Evolutionary conservation across 2,113 vertebrate species (phyloP).

Genomic region (Aspiorhynchus laticeps): DNA sequence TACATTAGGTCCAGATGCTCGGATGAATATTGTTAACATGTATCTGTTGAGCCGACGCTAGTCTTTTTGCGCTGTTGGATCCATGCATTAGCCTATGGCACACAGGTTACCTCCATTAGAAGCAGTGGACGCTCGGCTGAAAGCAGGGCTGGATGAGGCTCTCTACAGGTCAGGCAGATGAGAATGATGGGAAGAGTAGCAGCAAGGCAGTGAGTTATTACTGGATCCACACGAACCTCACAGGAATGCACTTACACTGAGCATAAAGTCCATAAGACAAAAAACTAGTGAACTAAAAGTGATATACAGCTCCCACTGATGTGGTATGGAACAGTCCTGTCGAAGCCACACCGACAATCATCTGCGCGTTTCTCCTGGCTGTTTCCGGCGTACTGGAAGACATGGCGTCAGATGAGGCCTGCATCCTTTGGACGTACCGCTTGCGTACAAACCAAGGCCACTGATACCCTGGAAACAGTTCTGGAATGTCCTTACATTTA

Average conservation of each 20-base stretch:
- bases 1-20: slow-evolving; percentile 39
- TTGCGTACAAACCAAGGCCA: slow-evolving; percentile 69
- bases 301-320: slow-evolving; percentile 58
- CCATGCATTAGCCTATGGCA: slow-evolving; percentile 71
- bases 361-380: slow-evolving; percentile 24
- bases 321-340: slow-evolving; percentile 64
- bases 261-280: slow-evolving; percentile 49
- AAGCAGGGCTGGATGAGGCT: slow-evolving; percentile 54
- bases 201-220: slow-evolving; percentile 71
- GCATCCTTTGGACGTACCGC: slow-evolving; percentile 31
- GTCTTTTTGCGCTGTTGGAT: slow-evolving; percentile 27
- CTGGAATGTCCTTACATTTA: slow-evolving; percentile 71
- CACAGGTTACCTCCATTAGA: slow-evolving; percentile 64
- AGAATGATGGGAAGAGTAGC: slow-evolving; percentile 67
- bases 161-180: slow-evolving; percentile 56
- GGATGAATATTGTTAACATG: slow-evolving; percentile 68
- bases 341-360: slow-evolving; percentile 63
- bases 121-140: slow-evolving; percentile 54
- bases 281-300: slow-evolving; percentile 32
- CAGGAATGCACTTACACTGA: slow-evolving; percentile 65
- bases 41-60: slow-evolving; percentile 47
- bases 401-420: slow-evolving; percentile 37
- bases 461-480: slow-evolving; percentile 66
- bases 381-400: slow-evolving; percentile 49
- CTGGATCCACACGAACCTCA: slow-evolving; percentile 63